These are phyloP conservation scores for Agonum fuliginosum DNA, from an alignment of 2,888 invertebrate species.

Conservation along the genomic window DNA sequence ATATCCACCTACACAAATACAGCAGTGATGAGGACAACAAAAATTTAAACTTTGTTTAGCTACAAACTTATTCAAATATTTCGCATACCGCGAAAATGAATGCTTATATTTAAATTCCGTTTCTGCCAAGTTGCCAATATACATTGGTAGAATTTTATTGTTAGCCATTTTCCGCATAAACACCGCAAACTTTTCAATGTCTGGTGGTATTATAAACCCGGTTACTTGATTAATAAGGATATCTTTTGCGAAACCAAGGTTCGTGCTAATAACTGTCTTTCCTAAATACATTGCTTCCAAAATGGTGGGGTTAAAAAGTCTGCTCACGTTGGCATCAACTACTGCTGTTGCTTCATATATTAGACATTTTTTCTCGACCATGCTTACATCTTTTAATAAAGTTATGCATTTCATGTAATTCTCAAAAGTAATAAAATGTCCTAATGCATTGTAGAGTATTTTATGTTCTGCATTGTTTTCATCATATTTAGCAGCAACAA, in stretches of 20 bases:
- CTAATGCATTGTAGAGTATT: not conserved
- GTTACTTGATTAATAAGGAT: conserved; percentile 17
- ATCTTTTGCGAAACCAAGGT: conserved; percentile 29
- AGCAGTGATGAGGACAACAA: not conserved
- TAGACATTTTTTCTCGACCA: not conserved
- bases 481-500: conserved; percentile 6
- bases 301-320: not conserved
- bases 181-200: conserved; percentile 4
- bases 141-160: conserved; percentile 8
- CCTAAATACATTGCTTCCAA: conserved; percentile 45
- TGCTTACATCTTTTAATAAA: not conserved
- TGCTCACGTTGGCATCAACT: not conserved
- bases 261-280: conserved; percentile 14
- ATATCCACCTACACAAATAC: too few relatives aligned
- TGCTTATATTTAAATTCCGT: conserved; percentile 14
- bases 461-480: not conserved
- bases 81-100: conserved; percentile 3
- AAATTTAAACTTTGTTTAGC: not conserved
- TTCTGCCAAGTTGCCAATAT: conserved; percentile 44
- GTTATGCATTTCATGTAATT: conserved; percentile 1
- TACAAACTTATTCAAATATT: not conserved
- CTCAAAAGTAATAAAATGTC: not conserved
- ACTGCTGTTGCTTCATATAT: conserved; percentile 13
- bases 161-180: not conserved
- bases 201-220: conserved; percentile 2